Percentiles rank a stretch among this genome's conserved stretches.
Conservation (phyloP, 2,113 vertebrate genomes). For the Marmota monax region DNA sequence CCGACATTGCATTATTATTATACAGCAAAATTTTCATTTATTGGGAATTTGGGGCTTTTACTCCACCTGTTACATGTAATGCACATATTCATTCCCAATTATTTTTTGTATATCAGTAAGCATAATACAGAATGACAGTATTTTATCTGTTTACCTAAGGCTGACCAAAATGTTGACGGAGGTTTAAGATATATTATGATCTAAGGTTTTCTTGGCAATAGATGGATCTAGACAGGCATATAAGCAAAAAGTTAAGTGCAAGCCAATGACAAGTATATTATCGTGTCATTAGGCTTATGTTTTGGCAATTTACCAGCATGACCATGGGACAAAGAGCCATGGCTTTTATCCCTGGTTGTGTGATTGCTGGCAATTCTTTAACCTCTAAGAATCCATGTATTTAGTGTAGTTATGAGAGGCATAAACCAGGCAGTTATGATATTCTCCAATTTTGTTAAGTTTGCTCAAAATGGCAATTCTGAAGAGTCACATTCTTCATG, state of each 20-base stretch:
- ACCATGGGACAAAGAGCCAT: background rate
- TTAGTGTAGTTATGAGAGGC: rapidly evolving
- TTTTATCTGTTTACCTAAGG: background rate
- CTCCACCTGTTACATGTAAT: background rate
- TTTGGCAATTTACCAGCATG: background rate
- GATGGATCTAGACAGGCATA: background rate
- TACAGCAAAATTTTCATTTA: background rate
- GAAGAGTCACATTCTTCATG: background rate
- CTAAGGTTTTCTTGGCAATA: background rate
- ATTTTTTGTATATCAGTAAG: slow-evolving; percentile 1
- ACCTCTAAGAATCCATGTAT: background rate
- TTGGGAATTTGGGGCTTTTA: background rate
- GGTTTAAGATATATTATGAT: background rate
- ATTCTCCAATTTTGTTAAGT: background rate
- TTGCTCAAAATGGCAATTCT: background rate
- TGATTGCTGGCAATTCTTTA: background rate
- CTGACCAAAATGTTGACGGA: slow-evolving; percentile 9
- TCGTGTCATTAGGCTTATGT: background rate
- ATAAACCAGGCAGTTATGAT: background rate
- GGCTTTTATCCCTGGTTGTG: background rate
- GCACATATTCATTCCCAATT: background rate
- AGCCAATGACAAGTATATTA: background rate
- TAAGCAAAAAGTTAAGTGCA: background rate
- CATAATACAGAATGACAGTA: background rate
- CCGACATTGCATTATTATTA: background rate